These are phyloP conservation scores for Cynocephalus volans DNA, from an alignment of 2,113 vertebrate genomes.

Conservation along the genomic window DNA sequence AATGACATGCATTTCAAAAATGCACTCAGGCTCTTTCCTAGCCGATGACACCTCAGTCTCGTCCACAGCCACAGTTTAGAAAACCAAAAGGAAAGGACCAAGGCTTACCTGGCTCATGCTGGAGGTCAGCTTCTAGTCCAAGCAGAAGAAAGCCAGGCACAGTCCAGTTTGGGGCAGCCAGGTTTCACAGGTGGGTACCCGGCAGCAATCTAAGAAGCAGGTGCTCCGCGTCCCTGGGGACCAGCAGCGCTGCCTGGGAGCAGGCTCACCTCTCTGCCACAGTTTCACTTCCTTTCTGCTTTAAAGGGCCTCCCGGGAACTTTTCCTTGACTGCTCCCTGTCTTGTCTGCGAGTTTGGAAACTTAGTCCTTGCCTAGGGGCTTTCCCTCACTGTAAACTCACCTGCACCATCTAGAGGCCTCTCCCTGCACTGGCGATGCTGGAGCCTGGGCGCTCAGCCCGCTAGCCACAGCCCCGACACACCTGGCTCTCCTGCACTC, in stretches of 20 bases:
- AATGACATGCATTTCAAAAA: slow-evolving; percentile 67
- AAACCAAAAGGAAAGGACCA: background rate
- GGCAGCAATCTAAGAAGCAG: background rate
- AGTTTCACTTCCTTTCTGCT: background rate
- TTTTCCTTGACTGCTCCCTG: slow-evolving; percentile 64
- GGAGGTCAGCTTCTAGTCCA: background rate
- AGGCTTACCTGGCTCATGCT: slow-evolving; percentile 80
- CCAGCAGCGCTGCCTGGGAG: background rate
- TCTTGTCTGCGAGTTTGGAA: slow-evolving; percentile 62
- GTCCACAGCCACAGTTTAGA: background rate
- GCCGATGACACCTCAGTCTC: background rate
- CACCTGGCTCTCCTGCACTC: slow-evolving; percentile 17
- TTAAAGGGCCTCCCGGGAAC: slow-evolving; percentile 65
- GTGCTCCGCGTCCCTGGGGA: background rate
- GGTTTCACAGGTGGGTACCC: slow-evolving; percentile 63
- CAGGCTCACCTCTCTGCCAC: background rate
- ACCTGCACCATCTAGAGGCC: slow-evolving; percentile 89
- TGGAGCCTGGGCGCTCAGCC: background rate
- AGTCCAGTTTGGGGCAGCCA: background rate
- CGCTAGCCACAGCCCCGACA: background rate
- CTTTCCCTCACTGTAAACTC: slow-evolving; percentile 80
- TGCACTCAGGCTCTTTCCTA: slow-evolving; percentile 40
- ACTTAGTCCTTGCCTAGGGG: slow-evolving; percentile 25
- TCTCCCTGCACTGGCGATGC: slow-evolving; percentile 63
- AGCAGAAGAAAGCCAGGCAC: background rate